Percentiles rank a stretch among this genome's conserved stretches.
phyloP scores from a whole-genome alignment of 1,140 invertebrate genomes.

The Euwallacea similis region DNA sequence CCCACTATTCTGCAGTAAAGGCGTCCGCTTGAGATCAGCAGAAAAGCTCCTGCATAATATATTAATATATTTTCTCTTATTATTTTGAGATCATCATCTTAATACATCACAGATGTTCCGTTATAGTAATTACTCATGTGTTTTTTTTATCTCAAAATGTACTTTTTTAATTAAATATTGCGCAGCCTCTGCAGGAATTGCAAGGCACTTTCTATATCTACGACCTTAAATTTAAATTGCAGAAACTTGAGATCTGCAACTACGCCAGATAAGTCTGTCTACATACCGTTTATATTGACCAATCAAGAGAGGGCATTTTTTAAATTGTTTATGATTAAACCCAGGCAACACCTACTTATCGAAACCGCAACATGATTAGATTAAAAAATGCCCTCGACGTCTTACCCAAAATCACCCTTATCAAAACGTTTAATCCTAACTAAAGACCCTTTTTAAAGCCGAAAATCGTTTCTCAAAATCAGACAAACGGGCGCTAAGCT shows the following conservation, averaged over 20 bases:
- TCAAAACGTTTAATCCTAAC: slow-evolving; percentile 26
- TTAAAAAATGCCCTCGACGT: slow-evolving; percentile 18
- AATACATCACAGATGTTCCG: slow-evolving; percentile 44
- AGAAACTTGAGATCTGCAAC: slow-evolving; percentile 33
- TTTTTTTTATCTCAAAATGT: slow-evolving; percentile 21
- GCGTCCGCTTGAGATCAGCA: neutral
- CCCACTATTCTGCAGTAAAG: neutral
- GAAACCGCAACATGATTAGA: neutral
- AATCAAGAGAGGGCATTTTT: slow-evolving; percentile 20
- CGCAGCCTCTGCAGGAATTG: neutral
- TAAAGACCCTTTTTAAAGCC: slow-evolving; percentile 21
- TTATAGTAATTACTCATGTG: too few relatives aligned
- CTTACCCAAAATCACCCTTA: slow-evolving; percentile 20
- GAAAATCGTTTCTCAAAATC: slow-evolving; percentile 29
- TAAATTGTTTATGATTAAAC: neutral
- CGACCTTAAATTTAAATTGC: slow-evolving; percentile 14
- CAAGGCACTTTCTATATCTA: neutral
- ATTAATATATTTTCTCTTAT: slow-evolving; percentile 38
- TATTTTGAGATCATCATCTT: slow-evolving; percentile 44
- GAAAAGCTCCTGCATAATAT: slow-evolving; percentile 30
- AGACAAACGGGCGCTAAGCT: slow-evolving; percentile 40
- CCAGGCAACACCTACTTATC: neutral
- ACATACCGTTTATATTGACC: neutral
- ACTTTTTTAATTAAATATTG: neutral
- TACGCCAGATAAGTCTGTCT: slow-evolving; percentile 25